phyloP scores from a whole-genome alignment of 2,113 vertebrate genomes.

The Pteropus alecto region DNA sequence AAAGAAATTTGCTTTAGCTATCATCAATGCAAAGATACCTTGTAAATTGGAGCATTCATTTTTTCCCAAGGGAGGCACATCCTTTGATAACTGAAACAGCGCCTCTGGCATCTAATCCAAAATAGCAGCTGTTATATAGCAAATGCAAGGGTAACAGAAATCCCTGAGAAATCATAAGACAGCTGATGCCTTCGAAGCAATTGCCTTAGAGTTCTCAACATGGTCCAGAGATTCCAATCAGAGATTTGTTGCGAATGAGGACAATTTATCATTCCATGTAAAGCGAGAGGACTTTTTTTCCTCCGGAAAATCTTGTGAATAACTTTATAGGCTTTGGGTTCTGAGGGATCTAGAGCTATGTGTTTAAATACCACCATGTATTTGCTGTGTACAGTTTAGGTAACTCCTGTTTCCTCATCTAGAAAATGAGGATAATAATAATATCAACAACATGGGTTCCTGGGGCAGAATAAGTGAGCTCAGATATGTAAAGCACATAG shows the following conservation, averaged over 20 bases:
- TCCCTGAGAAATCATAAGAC: background rate
- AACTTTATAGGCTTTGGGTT: conserved; percentile 37
- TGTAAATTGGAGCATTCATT: background rate
- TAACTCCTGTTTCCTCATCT: background rate
- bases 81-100: conserved; percentile 31
- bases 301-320: conserved; percentile 43
- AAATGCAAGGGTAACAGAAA: background rate
- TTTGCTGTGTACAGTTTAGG: background rate
- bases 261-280: background rate
- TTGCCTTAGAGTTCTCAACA: background rate
- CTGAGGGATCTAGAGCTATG: conserved; percentile 12
- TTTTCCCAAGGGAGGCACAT: background rate
- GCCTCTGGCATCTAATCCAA: background rate
- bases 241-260: background rate
- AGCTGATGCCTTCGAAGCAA: background rate
- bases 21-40: background rate
- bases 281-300: background rate
- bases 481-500: background rate
- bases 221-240: background rate
- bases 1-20: conserved; percentile 21
- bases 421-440: background rate
- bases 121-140: background rate
- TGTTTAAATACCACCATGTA: background rate
- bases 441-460: background rate
- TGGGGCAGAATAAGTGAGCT: background rate